Base-by-base conservation (phyloP, 2,888 invertebrate genomes). In the Heliothis peltigera region DNA sequence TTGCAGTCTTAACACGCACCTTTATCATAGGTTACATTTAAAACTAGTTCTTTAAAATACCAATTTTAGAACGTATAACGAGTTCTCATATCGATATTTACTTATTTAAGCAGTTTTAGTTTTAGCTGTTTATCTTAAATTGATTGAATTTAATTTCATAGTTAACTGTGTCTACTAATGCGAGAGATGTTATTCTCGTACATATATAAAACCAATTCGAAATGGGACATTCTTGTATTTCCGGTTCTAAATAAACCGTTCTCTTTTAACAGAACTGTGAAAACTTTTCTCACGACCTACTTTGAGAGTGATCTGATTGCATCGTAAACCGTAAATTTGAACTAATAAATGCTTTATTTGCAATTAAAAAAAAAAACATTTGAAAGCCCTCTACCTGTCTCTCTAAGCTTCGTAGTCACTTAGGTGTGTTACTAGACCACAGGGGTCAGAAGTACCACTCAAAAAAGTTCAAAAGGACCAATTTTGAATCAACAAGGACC, bases 261-360 rank as follows among this genome's bases (percentile, higher is more conserved):
- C 54, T 57, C 22, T 52, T 74, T 39, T 39, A 39, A 39, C 39
- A 39, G 64, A 58, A 52, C 54, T 48, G 55, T 61, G 52, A 39
- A 76, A 70, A 75, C 21, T 66, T 78, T 77, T 77, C 77, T 62
- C 78, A 78, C 78, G 78, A 64, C 61, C 74, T 46, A 67, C 60
- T 73, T 77, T 59, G 18, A 18, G 43, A 65, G 54, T 60, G 59
- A 79, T 78, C 58, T 44, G 54, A 17, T 73, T 63, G 56, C 74
- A 59, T 68, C 64, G 53, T 69, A 64, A 59, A 59, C 58, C 58
- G 18, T 56, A 53, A 63, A 69, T 56, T 58, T 55, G 42, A 39
- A 55, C 49, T 49, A 46, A 53, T 62, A 43, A 62, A 55, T 52
- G 54, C 39, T 60, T 60, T 12, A 39, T 8, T 51, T 2, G 42